phyloP scores from a whole-genome alignment of 2,797 vertebrate genomes.

The Muscicapa comitata region DNA sequence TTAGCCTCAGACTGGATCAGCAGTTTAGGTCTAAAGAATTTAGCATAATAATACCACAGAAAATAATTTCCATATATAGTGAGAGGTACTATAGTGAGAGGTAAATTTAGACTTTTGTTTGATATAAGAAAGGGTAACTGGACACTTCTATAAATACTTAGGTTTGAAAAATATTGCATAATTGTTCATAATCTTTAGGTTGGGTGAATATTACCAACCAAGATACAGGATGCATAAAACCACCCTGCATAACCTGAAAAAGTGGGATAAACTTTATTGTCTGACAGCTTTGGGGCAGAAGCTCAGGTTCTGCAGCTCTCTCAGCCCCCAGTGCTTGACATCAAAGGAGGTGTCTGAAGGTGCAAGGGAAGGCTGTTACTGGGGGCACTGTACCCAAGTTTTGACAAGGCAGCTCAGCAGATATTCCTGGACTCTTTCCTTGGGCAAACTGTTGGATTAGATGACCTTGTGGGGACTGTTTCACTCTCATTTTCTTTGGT shows the following conservation, averaged over 20 bases:
- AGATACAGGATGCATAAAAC: background rate
- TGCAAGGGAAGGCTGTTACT: background rate
- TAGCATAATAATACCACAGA: background rate
- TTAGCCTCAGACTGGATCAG: background rate
- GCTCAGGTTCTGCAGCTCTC: background rate
- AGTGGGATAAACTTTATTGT: background rate
- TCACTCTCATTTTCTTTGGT: background rate
- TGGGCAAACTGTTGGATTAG: background rate
- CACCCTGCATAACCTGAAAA: background rate
- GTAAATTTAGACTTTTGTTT: background rate
- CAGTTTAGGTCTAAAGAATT: background rate
- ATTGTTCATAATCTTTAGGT: background rate
- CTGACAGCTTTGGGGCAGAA: background rate
- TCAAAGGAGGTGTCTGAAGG: background rate
- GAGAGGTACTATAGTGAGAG: background rate
- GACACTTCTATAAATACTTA: background rate
- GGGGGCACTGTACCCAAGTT: background rate
- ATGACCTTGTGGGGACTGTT: background rate
- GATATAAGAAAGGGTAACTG: background rate
- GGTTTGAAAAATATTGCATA: background rate
- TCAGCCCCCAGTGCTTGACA: accelerated
- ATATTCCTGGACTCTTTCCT: background rate
- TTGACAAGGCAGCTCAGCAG: background rate
- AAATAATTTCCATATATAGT: background rate
- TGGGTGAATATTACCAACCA: background rate